These are phyloP conservation scores for Trichonephila clavata DNA, from an alignment of 1,140 invertebrate species.

Conservation along the genomic window DNA sequence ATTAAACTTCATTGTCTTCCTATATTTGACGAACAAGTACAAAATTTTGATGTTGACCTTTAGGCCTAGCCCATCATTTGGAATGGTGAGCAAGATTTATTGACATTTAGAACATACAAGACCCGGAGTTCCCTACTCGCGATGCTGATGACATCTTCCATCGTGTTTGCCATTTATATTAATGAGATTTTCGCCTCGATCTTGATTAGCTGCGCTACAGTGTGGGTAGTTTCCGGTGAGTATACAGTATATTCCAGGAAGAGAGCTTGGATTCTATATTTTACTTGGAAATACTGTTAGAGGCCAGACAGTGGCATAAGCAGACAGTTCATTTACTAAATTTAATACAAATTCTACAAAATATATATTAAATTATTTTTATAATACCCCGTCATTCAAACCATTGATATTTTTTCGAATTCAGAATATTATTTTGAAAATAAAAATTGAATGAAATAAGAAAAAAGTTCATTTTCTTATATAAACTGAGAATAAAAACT, in stretches of 20 bases:
- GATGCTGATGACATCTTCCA: not conserved
- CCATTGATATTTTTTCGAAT: too few species aligned
- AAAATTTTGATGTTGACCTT: not conserved
- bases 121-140: not conserved
- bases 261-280: not conserved
- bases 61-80: not conserved
- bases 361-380: too few species aligned
- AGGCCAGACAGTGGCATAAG: not conserved
- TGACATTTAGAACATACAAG: not conserved
- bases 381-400: too few species aligned
- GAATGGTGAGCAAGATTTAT: not conserved
- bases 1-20: not conserved
- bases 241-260: not conserved
- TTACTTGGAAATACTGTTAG: not conserved
- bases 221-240: not conserved
- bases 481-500: too few species aligned
- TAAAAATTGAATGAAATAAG: too few species aligned
- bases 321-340: too few species aligned
- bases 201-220: not conserved
- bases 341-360: too few species aligned
- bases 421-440: too few species aligned
- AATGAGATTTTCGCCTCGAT: not conserved
- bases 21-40: not conserved
- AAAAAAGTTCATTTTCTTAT: too few species aligned
- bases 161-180: constrained; percentile 33